Conservation (phyloP, 2,888 invertebrate genomes). For the Rhaphigaster nebulosa region DNA sequence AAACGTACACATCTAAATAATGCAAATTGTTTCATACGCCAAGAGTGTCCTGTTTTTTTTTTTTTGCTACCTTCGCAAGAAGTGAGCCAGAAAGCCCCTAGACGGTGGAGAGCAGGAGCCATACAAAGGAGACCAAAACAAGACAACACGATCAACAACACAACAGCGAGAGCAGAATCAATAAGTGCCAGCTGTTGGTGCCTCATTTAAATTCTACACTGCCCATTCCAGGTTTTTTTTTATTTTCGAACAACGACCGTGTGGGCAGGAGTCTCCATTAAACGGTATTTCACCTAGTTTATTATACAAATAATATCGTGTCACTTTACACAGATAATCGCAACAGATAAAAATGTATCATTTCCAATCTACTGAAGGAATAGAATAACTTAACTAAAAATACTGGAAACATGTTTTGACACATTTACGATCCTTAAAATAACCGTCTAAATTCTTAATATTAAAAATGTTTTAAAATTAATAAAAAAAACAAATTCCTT, state of each 20-base stretch:
- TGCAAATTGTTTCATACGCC: too few species aligned
- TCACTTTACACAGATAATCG: not conserved
- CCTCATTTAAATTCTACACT: conserved; percentile 42
- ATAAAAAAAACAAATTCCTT: too few species aligned
- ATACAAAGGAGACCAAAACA: conserved; percentile 13
- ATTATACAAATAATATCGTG: not conserved
- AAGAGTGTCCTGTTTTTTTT: too few species aligned
- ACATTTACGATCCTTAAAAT: not conserved
- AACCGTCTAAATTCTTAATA: too few species aligned
- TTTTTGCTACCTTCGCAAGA: not conserved
- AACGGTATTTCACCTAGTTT: not conserved
- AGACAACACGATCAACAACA: conserved; percentile 28
- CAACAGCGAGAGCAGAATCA: not conserved
- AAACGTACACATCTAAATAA: too few species aligned
- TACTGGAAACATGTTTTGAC: not conserved
- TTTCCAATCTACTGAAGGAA: not conserved
- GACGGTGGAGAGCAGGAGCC: not conserved
- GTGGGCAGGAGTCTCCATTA: not conserved
- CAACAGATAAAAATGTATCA: not conserved
- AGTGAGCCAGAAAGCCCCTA: not conserved
- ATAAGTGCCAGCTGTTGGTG: conserved; percentile 19
- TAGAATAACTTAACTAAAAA: not conserved
- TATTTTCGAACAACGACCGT: not conserved
- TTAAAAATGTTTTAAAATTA: too few species aligned
- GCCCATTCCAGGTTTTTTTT: not conserved